Conservation (phyloP, 2,888 invertebrate genomes). For the Orchesellides sinensis region DNA sequence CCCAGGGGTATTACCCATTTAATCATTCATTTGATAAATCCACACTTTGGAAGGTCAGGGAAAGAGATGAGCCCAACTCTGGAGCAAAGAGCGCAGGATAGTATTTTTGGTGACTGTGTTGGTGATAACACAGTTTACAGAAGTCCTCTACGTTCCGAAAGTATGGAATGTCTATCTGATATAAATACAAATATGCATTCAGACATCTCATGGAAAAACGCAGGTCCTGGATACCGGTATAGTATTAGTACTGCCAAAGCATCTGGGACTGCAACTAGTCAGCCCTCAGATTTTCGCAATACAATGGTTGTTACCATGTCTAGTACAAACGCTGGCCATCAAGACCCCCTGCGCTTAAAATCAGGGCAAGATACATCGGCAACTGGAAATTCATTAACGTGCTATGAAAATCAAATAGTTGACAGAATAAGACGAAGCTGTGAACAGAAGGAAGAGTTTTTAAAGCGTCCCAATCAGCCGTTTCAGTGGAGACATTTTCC, state of each 20-base stretch:
- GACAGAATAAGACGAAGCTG: slow-evolving; percentile 85
- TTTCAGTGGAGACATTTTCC: slow-evolving; percentile 80
- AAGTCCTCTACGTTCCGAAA: slow-evolving; percentile 69
- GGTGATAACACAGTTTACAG: slow-evolving; percentile 57
- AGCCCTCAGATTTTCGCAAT: slow-evolving; percentile 62
- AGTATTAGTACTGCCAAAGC: slow-evolving; percentile 70
- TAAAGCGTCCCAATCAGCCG: slow-evolving; percentile 83
- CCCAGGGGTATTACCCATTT: slow-evolving; percentile 74
- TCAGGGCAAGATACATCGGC: background rate
- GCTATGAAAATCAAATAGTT: slow-evolving; percentile 75
- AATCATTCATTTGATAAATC: slow-evolving; percentile 74
- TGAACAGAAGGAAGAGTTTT: slow-evolving; percentile 93
- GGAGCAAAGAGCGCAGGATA: slow-evolving; percentile 74
- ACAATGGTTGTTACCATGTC: slow-evolving; percentile 71
- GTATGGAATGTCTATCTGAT: slow-evolving; percentile 72
- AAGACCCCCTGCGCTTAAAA: too few relatives aligned
- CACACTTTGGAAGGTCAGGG: slow-evolving; percentile 68
- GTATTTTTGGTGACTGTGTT: slow-evolving; percentile 67
- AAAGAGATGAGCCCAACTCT: slow-evolving; percentile 70
- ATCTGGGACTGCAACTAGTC: slow-evolving; percentile 73
- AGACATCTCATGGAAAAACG: slow-evolving; percentile 64
- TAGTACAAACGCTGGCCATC: slow-evolving; percentile 62
- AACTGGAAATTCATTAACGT: slow-evolving; percentile 47
- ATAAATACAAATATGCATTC: slow-evolving; percentile 33
- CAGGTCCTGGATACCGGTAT: slow-evolving; percentile 73